phyloP scores from a whole-genome alignment of 1,140 invertebrate genomes.

The Euwallacea fornicatus region DNA sequence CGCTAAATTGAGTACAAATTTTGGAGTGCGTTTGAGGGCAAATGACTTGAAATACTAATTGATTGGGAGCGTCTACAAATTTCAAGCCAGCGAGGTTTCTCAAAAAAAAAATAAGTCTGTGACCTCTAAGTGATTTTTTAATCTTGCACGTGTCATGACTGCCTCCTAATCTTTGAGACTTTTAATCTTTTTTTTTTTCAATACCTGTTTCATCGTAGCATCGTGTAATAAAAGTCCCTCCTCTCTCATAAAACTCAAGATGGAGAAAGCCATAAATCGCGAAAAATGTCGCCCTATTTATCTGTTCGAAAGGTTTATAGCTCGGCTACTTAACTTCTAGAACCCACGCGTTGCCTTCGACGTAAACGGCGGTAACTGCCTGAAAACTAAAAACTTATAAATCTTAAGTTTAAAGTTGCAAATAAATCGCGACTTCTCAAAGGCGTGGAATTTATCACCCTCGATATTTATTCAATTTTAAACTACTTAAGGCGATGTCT shows the following conservation, averaged over 20 bases:
- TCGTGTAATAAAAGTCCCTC: not conserved
- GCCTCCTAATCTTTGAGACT: no score
- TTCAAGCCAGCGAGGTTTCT: no score
- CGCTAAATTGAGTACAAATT: no score
- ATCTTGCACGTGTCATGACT: no score
- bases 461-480: constrained; percentile 41
- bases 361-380: constrained; percentile 32
- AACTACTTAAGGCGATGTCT: constrained; percentile 37
- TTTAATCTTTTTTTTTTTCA: no score
- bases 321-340: constrained; percentile 29
- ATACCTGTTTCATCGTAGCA: no score
- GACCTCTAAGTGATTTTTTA: no score
- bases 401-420: constrained; percentile 29
- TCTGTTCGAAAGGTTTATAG: constrained; percentile 33
- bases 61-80: no score
- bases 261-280: constrained; percentile 23
- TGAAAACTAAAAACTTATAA: constrained; percentile 39
- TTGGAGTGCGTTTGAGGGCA: no score
- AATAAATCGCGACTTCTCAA: constrained; percentile 37
- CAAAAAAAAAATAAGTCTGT: no score
- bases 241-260: constrained; percentile 24
- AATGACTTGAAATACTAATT: no score
- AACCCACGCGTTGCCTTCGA: constrained; percentile 22
- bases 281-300: constrained; percentile 28
- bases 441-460: constrained; percentile 32